Evolutionary conservation across 2,113 vertebrate species (phyloP).

Genomic region (Daphoenositta chrysoptera): DNA sequence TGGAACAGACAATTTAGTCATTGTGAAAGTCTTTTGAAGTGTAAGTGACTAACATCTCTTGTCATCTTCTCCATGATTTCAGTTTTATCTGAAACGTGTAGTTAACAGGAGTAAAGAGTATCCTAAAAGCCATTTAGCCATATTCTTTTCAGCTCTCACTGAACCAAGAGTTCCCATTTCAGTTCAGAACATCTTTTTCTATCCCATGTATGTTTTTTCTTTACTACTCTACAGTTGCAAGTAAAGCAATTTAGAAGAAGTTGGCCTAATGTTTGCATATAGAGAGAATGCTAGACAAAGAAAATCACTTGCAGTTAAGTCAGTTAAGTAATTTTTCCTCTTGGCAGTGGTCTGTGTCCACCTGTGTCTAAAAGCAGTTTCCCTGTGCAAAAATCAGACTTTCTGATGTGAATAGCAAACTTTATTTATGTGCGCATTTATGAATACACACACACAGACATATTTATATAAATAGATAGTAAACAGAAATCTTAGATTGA

Average conservation of each 20-base stretch:
- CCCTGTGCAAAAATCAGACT: not conserved
- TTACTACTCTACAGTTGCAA: not conserved
- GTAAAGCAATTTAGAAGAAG: not conserved
- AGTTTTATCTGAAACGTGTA: not conserved
- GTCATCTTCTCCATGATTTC: not conserved
- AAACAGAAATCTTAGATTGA: not conserved
- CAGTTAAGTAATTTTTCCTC: not conserved
- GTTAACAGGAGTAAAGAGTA: not conserved
- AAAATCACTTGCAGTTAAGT: not conserved
- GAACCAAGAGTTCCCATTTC: not conserved
- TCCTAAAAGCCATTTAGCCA: not conserved
- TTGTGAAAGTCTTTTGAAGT: not conserved
- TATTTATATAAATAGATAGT: not conserved
- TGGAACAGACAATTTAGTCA: not conserved
- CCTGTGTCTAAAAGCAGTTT: not conserved
- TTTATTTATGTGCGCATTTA: not conserved
- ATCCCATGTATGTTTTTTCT: not conserved
- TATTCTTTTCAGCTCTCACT: not conserved
- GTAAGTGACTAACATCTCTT: not conserved
- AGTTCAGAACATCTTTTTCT: not conserved
- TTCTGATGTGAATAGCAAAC: not conserved
- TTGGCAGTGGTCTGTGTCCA: not conserved
- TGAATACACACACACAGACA: not conserved
- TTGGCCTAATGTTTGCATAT: not conserved
- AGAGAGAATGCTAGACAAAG: not conserved